Percentiles rank a stretch among this genome's conserved stretches.
Conservation (phyloP, 2,888 invertebrate species). For the Junonia oenone region DNA sequence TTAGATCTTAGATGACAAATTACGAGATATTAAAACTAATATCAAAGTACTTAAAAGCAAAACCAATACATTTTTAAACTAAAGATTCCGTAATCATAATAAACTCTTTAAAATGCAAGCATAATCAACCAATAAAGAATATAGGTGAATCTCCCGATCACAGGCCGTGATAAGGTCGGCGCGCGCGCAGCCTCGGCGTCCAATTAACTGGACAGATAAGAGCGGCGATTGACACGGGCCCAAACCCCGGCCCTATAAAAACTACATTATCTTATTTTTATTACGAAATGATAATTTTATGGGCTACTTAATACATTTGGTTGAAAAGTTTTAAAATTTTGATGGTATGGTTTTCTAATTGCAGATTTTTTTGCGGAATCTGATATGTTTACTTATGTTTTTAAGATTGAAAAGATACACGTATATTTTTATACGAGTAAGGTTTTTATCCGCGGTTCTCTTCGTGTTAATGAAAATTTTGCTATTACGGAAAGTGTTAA, state of each 20-base stretch:
- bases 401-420: background rate
- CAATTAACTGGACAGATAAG: conserved; percentile 1
- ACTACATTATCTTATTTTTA: background rate
- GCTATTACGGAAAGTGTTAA: too few relatives aligned
- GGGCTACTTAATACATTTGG: background rate
- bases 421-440: too few relatives aligned
- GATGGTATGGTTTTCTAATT: background rate
- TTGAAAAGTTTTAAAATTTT: background rate
- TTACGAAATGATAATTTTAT: background rate
- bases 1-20: too few relatives aligned
- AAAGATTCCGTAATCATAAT: background rate
- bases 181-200: background rate
- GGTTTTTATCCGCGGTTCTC: too few relatives aligned
- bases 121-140: conserved; percentile 2
- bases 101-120: background rate
- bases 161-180: background rate
- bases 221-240: background rate
- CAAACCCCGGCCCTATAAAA: background rate
- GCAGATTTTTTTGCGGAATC: too few relatives aligned
- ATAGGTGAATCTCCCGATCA: background rate
- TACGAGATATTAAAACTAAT: too few relatives aligned
- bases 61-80: too few relatives aligned
- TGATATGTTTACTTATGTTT: background rate
- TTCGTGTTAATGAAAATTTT: too few relatives aligned
- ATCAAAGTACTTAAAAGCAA: too few relatives aligned